Conservation (phyloP, 1,140 invertebrate genomes). For the Apocrypta bakeri region DNA sequence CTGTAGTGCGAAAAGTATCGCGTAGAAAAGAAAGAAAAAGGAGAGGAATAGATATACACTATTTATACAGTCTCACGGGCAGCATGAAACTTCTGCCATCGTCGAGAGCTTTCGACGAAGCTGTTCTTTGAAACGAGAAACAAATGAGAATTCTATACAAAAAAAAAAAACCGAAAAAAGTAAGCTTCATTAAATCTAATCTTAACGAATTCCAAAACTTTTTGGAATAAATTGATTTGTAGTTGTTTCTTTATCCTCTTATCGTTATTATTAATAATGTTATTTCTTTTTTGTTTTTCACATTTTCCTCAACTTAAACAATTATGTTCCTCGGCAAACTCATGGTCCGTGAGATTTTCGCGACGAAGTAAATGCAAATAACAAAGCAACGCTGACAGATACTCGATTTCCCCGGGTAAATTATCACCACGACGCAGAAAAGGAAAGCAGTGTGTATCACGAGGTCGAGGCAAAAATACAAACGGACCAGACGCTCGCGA, state of each 20-base stretch:
- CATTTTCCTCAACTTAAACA: conserved; percentile 17
- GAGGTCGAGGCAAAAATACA: conserved; percentile 1
- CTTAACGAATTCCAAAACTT: conserved; percentile 9
- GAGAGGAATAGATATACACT: conserved; percentile 6
- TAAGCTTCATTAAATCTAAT: conserved; percentile 30
- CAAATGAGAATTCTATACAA: neutral
- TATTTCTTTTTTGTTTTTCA: conserved; percentile 1
- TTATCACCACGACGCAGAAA: neutral
- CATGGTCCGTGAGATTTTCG: conserved; percentile 16
- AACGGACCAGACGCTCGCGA: neutral
- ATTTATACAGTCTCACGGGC: conserved; percentile 3
- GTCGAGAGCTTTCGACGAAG: conserved; percentile 17
- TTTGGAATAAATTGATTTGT: conserved; percentile 19
- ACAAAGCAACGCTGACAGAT: neutral
- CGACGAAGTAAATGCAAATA: conserved; percentile 26
- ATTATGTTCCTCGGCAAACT: neutral
- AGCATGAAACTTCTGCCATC: conserved; percentile 15
- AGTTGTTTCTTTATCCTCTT: no score
- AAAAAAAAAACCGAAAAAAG: neutral
- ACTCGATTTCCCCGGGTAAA: neutral
- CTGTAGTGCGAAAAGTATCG: conserved; percentile 21
- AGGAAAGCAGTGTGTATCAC: conserved; percentile 4
- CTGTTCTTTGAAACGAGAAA: neutral
- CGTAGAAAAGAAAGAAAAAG: conserved; percentile 19
- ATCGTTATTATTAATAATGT: neutral